Conservation (phyloP, 2,888 invertebrate genomes). For the Apodemia mormo region DNA sequence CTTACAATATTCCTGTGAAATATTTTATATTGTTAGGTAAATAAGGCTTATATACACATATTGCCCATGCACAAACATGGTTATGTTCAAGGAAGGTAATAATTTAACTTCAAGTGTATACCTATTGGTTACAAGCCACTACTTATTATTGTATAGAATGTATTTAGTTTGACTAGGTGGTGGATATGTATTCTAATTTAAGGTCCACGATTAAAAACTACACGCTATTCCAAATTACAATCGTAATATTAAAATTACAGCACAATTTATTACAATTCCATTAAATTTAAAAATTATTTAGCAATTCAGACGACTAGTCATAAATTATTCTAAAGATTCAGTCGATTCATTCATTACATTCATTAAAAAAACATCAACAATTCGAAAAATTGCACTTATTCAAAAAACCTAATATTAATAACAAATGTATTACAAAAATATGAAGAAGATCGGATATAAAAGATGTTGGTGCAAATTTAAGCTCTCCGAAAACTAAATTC, state of each 20-base stretch:
- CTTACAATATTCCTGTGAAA: conserved; percentile 14
- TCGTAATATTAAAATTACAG: conserved; percentile 45
- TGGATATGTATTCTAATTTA: conserved; percentile 65
- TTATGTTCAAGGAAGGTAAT: conserved; percentile 26
- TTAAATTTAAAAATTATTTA: conserved; percentile 36
- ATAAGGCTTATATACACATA: conserved; percentile 40
- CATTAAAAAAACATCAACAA: conserved; percentile 41
- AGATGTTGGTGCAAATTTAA: conserved; percentile 51
- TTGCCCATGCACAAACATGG: conserved; percentile 24
- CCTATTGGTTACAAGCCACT: conserved; percentile 44
- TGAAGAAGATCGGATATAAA: conserved; percentile 41
- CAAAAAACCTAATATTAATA: conserved; percentile 24
- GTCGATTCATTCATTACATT: conserved; percentile 59
- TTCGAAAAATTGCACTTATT: conserved; percentile 35
- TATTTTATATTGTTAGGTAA: conserved; percentile 23
- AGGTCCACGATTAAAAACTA: conserved; percentile 46
- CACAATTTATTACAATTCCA: conserved; percentile 41
- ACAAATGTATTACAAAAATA: conserved; percentile 43
- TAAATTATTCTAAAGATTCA: conserved; percentile 64
- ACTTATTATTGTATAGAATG: conserved; percentile 38
- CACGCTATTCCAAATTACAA: conserved; percentile 46
- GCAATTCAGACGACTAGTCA: conserved; percentile 61
- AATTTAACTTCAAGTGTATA: conserved; percentile 42
- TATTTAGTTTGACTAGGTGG: conserved; percentile 54
- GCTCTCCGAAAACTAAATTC: conserved; percentile 46